Evolutionary conservation across 2,797 vertebrate genomes (phyloP).

Genomic region (Mallotus villosus): DNA sequence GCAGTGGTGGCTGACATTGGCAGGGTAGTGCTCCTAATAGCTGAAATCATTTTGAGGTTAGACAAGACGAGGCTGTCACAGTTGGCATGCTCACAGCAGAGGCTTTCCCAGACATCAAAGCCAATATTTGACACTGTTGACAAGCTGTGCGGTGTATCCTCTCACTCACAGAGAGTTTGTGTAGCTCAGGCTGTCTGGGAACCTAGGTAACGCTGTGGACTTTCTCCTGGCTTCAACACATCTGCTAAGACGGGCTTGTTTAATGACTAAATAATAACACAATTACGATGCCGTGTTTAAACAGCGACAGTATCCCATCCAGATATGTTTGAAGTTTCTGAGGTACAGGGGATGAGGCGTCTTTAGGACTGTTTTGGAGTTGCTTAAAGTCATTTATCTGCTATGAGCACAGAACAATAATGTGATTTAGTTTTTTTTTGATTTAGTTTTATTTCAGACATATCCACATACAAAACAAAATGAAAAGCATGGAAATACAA

Average conservation of each 20-base stretch:
- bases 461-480: too few species aligned
- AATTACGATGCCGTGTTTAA: not conserved
- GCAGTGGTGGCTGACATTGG: conserved; percentile 7
- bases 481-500: too few species aligned
- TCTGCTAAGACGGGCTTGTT: not conserved
- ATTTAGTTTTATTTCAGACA: too few species aligned
- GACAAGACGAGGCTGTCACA: not conserved
- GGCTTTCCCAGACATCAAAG: conserved; percentile 38
- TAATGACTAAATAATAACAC: too few species aligned
- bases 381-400: too few species aligned
- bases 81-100: conserved; percentile 2
- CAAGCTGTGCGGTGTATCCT: conserved; percentile 18
- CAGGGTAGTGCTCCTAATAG: not conserved
- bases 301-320: not conserved
- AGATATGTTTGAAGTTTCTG: not conserved
- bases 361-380: too few species aligned
- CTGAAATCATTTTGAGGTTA: conserved; percentile 45
- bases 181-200: not conserved
- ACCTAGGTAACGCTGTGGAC: not conserved
- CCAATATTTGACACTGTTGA: conserved; percentile 25
- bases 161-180: not conserved
- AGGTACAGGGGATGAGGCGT: too few species aligned
- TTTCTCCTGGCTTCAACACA: not conserved
- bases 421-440: too few species aligned
- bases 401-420: too few species aligned